Conservation (phyloP, 1,140 invertebrate genomes). For the Lasioglossum albipes region DNA sequence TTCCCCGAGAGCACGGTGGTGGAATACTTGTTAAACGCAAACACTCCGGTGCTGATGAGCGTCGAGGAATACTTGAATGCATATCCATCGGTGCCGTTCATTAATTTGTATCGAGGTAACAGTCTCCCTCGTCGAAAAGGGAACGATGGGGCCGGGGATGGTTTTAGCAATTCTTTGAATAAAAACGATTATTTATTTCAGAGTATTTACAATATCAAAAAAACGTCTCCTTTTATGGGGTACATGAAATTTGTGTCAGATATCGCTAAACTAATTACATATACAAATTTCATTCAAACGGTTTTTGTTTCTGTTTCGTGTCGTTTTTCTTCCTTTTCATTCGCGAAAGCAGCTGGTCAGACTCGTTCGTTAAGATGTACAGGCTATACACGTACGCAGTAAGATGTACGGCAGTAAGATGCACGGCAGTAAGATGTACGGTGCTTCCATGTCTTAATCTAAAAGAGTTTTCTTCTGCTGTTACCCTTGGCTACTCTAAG, state of each 20-base stretch:
- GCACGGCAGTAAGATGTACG: constrained; percentile 12
- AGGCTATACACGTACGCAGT: constrained; percentile 17
- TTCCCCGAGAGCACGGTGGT: constrained; percentile 63
- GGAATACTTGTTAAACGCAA: constrained; percentile 58
- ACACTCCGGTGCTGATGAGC: constrained; percentile 44
- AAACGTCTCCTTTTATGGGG: constrained; percentile 67
- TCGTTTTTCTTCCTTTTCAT: neutral
- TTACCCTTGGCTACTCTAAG: constrained; percentile 43
- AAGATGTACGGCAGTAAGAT: too few relatives aligned
- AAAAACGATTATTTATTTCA: constrained; percentile 78
- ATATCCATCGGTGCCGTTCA: constrained; percentile 37
- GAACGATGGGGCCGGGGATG: neutral
- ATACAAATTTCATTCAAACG: constrained; percentile 61
- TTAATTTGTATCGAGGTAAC: constrained; percentile 67
- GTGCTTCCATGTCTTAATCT: constrained; percentile 43
- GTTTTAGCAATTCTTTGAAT: constrained; percentile 58
- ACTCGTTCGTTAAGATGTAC: constrained; percentile 49
- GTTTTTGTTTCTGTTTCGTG: constrained; percentile 20
- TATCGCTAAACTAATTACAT: constrained; percentile 68
- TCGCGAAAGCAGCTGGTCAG: constrained; percentile 60
- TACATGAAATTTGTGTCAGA: constrained; percentile 67
- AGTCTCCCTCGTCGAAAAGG: neutral
- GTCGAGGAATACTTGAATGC: constrained; percentile 49
- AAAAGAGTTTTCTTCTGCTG: constrained; percentile 32
- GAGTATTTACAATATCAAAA: constrained; percentile 78